Percentiles rank a stretch among this genome's conserved stretches.
Evolutionary conservation across 2,113 vertebrate species (phyloP).

Genomic region (Cheilinus undulatus): DNA sequence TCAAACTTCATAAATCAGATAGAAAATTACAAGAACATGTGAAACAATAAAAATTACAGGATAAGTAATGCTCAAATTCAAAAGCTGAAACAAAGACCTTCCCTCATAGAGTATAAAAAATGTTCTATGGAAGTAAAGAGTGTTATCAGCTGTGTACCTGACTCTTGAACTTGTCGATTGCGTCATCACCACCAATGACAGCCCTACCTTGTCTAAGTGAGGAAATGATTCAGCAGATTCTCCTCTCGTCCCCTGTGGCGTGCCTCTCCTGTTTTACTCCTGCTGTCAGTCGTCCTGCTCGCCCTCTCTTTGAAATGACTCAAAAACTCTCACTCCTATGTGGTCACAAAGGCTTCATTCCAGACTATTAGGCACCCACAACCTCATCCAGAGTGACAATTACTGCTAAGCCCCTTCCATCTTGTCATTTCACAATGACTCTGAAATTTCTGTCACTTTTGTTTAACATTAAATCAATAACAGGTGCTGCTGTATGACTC

Average conservation of each 20-base stretch:
- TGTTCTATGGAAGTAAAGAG: neutral
- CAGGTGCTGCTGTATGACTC: neutral
- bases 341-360: slow-evolving; percentile 57
- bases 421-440: slow-evolving; percentile 47
- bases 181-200: slow-evolving; percentile 56
- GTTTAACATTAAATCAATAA: slow-evolving; percentile 38
- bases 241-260: slow-evolving; percentile 58
- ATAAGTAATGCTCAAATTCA: neutral
- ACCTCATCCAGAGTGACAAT: slow-evolving; percentile 52
- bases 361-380: slow-evolving; percentile 28
- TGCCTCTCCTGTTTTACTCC: slow-evolving; percentile 35
- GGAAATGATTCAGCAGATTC: slow-evolving; percentile 77
- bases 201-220: slow-evolving; percentile 49
- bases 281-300: slow-evolving; percentile 60
- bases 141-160: slow-evolving; percentile 13
- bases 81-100: neutral
- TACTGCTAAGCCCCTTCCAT: slow-evolving; percentile 41
- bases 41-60: neutral
- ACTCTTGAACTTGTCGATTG: slow-evolving; percentile 24
- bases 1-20: neutral
- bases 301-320: slow-evolving; percentile 54
- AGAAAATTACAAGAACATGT: neutral
- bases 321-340: slow-evolving; percentile 30
- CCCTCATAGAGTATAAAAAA: neutral
- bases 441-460: slow-evolving; percentile 23